Evolutionary conservation across 2,888 invertebrate species (phyloP).

Genomic region (Andrena trimmerana): DNA sequence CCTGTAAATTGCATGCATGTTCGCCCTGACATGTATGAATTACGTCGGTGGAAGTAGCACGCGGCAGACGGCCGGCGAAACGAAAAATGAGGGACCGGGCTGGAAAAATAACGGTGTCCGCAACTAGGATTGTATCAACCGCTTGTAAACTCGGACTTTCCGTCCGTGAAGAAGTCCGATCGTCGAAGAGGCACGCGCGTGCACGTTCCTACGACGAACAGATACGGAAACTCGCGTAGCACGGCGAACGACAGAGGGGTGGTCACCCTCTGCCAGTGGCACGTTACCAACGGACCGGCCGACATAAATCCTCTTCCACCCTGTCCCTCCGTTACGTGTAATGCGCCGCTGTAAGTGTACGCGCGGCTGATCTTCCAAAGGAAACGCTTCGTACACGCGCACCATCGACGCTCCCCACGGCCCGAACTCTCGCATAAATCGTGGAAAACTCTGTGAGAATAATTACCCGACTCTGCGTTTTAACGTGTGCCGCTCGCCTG

Average conservation of each 20-base stretch:
- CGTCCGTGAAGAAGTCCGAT: background rate
- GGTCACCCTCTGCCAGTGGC: constrained; percentile 45
- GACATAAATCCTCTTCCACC: constrained; percentile 45
- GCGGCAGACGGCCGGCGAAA: background rate
- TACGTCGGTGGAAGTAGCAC: constrained; percentile 8
- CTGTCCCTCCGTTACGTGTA: constrained; percentile 26
- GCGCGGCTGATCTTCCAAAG: constrained; percentile 37
- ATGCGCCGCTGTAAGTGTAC: constrained; percentile 11
- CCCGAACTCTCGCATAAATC: constrained; percentile 52
- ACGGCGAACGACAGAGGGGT: constrained; percentile 48
- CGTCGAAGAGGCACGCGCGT: background rate
- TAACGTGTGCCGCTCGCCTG: background rate
- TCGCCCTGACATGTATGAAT: constrained; percentile 48
- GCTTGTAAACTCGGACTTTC: background rate
- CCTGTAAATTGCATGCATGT: constrained; percentile 52
- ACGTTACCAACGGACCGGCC: constrained; percentile 45
- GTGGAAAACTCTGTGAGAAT: constrained; percentile 28
- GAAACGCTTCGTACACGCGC: constrained; percentile 35
- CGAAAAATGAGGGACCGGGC: constrained; percentile 8
- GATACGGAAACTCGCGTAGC: constrained; percentile 31
- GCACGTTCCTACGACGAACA: background rate
- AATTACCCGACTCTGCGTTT: constrained; percentile 29
- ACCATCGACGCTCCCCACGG: constrained; percentile 21
- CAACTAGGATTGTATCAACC: background rate
- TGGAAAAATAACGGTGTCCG: constrained; percentile 16